Conservation (phyloP, 2,797 vertebrate genomes). For the Chaetodon trifasciatus region DNA sequence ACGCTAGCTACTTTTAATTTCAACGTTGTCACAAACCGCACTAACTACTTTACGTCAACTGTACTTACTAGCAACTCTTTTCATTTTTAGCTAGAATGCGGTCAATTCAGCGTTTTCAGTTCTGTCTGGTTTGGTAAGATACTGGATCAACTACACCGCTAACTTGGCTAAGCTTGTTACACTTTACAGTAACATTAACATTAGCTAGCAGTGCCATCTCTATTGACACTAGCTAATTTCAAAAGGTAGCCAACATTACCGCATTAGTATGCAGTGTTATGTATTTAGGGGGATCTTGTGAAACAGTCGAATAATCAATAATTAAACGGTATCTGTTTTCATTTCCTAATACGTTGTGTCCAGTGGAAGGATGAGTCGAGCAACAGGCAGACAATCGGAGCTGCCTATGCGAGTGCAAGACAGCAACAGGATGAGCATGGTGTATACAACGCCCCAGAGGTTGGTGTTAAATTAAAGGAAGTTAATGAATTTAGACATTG, state of each 20-base stretch:
- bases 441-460: slow-evolving; percentile 92
- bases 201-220: too few species aligned
- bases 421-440: slow-evolving; percentile 89
- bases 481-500: not conserved
- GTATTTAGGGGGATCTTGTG: not conserved
- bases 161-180: not conserved
- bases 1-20: slow-evolving; percentile 9
- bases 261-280: fast-evolving
- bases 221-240: not conserved
- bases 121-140: not conserved
- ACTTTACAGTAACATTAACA: too few species aligned
- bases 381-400: slow-evolving; percentile 85
- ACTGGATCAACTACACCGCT: not conserved
- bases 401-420: slow-evolving; percentile 91
- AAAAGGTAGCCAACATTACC: not conserved
- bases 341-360: not conserved
- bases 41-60: fast-evolving
- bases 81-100: not conserved
- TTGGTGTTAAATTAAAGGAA: slow-evolving; percentile 53
- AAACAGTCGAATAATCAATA: not conserved
- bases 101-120: fast-evolving
- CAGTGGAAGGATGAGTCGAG: slow-evolving; percentile 82
- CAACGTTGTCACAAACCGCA: not conserved
- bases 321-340: not conserved
- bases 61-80: fast-evolving